Evolutionary conservation across 2,113 vertebrate species (phyloP).

Genomic region (Daboia siamensis): DNA sequence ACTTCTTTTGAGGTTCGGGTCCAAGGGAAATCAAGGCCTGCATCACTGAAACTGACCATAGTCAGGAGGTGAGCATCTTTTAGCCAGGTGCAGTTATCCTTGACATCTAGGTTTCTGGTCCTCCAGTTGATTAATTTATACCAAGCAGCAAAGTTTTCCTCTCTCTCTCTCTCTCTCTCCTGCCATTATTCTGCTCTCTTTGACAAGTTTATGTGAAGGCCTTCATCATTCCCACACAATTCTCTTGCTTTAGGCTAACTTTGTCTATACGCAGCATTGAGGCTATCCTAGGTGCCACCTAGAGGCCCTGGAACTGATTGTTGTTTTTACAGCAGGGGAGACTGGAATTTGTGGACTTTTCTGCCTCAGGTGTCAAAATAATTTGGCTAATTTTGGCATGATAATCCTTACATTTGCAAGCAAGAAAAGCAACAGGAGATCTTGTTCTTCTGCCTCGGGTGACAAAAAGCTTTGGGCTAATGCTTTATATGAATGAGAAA

Average conservation of each 20-base stretch:
- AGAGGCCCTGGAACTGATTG: neutral
- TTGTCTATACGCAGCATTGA: neutral
- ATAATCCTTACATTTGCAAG: neutral
- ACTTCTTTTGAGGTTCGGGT: neutral
- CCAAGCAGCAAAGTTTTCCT: neutral
- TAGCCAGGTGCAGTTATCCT: neutral
- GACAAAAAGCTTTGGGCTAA: neutral
- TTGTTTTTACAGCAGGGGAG: neutral
- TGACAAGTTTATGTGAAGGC: neutral
- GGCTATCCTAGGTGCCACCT: neutral
- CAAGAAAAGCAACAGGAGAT: neutral
- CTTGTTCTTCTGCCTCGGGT: neutral
- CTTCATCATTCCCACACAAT: neutral
- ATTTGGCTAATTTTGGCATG: neutral
- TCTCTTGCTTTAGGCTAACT: too few species aligned
- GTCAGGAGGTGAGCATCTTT: neutral
- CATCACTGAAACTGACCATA: too few species aligned
- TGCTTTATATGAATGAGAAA: neutral
- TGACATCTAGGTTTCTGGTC: neutral
- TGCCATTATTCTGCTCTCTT: neutral
- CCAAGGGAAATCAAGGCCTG: neutral
- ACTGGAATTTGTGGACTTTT: neutral
- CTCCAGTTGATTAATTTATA: neutral
- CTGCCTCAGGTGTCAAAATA: neutral
- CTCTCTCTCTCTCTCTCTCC: too few species aligned